Evolutionary conservation across 2,113 vertebrate genomes (phyloP).

Genomic region (Pardalotus punctatus): DNA sequence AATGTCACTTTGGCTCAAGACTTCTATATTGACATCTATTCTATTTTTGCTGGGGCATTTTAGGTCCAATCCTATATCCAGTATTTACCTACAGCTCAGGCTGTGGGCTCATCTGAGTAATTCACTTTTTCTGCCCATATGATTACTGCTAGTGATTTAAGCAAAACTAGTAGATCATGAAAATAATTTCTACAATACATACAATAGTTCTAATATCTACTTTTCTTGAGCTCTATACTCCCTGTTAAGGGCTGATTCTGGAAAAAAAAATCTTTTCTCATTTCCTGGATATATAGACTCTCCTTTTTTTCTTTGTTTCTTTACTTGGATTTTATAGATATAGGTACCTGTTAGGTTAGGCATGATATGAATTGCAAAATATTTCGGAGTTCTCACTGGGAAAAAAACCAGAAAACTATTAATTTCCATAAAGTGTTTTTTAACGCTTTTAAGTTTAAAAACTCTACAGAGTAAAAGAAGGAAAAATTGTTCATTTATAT

Average conservation of each 20-base stretch:
- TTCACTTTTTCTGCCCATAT: not conserved
- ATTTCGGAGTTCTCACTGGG: not conserved
- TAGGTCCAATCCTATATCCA: not conserved
- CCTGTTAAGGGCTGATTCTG: not conserved
- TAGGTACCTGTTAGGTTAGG: not conserved
- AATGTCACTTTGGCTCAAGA: not conserved
- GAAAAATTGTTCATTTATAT: not conserved
- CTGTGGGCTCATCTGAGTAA: not conserved
- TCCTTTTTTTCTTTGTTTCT: not conserved
- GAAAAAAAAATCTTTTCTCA: not conserved
- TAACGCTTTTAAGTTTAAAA: not conserved
- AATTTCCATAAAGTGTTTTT: not conserved
- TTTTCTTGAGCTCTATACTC: not conserved
- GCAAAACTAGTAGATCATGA: not conserved
- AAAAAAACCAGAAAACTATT: not conserved
- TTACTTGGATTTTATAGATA: not conserved
- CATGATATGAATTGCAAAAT: not conserved
- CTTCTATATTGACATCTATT: not conserved
- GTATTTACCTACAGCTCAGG: not conserved
- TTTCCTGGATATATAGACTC: not conserved
- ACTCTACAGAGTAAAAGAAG: not conserved
- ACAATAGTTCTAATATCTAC: not conserved
- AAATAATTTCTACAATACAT: not conserved
- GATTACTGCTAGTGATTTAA: not conserved
- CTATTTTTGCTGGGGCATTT: not conserved